Percentiles rank a stretch among this genome's conserved stretches.
phyloP scores from a whole-genome alignment of 1,140 invertebrate species.

The Heliconius hermathena region DNA sequence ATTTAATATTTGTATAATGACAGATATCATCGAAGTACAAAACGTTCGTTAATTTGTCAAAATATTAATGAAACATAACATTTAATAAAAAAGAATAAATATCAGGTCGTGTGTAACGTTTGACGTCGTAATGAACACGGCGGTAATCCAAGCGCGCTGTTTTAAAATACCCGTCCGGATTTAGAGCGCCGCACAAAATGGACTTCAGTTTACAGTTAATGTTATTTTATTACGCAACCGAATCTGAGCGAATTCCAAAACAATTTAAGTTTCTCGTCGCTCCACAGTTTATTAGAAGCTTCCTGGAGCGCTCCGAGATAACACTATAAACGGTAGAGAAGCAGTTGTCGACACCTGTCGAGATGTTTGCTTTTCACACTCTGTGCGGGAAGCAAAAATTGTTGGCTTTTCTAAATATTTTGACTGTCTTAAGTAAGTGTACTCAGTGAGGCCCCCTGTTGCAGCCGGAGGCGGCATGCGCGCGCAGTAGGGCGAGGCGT shows the following conservation, averaged over 20 bases:
- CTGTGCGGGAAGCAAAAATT: constrained; percentile 38
- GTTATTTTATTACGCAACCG: constrained; percentile 21
- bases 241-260: constrained; percentile 15
- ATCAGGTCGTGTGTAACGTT: not conserved
- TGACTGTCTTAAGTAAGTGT: constrained; percentile 12
- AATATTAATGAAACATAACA: too few species aligned
- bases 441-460: not conserved
- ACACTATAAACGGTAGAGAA: constrained; percentile 11
- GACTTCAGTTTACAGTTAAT: constrained; percentile 20
- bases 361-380: constrained; percentile 40
- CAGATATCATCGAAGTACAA: too few species aligned
- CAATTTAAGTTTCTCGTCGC: constrained; percentile 35
- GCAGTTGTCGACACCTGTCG: not conserved
- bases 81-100: not conserved
- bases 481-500: constrained; percentile 81
- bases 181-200: constrained; percentile 23
- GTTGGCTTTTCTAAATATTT: constrained; percentile 37
- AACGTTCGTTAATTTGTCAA: too few species aligned
- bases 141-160: constrained; percentile 16
- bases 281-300: constrained; percentile 27
- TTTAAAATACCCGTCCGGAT: constrained; percentile 26
- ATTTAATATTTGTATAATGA: too few species aligned
- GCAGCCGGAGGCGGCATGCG: constrained; percentile 63
- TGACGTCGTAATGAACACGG: constrained; percentile 14
- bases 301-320: constrained; percentile 1